Base-by-base conservation (phyloP, 30 jellyfish, hydroid and myxozoan species). In the Pelagia noctiluca region DNA sequence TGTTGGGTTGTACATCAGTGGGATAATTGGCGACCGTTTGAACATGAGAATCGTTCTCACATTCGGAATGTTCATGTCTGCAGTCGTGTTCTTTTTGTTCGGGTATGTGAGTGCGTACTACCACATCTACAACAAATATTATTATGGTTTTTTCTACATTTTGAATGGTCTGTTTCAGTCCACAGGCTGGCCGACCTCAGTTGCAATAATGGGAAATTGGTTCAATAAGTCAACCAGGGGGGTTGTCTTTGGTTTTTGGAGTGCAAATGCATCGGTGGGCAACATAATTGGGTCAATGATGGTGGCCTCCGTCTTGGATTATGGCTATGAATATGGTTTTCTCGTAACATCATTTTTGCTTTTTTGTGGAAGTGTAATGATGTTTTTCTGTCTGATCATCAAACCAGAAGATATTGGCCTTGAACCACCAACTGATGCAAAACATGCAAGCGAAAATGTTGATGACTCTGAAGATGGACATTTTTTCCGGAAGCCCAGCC, bases 171-270 rank as follows among this genome's bases (percentile, higher is more conserved):
- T 94, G 0, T 49, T 88, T 1, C 99, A 94, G 72, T 94, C 99
- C 2, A 94, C 97, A 10, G 99, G 99, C 0, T 87, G 99, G 97
- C 99, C 99, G 21, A 84, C 99, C 2, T 76, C 97, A 11, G 99
- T 94, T 28, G 97, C 97, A 0, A 83, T 94, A 30, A 87, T 94
- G 97, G 99, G 96, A 0, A 94, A 94, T 66, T 94, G 99, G 99
- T 94, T 94, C 80, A 78, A 95, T 53, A 94, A 94, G 33, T 77
- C 96, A 19, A 67, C 96, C n/a, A 68, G 97, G 22, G 99, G 99
- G 1, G 46, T 75, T n/a, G 96, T 94, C 37, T 94, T 87, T 79
- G 99, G 99, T 8, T 76, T 94, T 48, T 94, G 99, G 99, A 63
- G 96, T 63, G 97, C 95, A 0, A 94, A 94, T 72, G 97, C 97